These are phyloP conservation scores for Gobionotothen gibberifrons DNA, from an alignment of 2,797 vertebrate genomes.

Conservation along the genomic window DNA sequence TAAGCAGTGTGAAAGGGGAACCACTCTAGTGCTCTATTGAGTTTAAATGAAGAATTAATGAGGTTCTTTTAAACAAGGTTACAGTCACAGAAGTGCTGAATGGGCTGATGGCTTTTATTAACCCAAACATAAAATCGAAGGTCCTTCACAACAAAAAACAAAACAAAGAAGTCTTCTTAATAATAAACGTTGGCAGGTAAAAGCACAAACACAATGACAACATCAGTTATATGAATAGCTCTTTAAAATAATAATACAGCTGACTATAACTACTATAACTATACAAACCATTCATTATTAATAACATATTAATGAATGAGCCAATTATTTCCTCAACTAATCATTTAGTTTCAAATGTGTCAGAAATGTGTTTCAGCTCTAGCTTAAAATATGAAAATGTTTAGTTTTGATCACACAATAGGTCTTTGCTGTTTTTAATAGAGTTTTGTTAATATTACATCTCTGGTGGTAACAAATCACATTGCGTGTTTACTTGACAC, in stretches of 20 bases:
- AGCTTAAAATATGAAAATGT: not conserved
- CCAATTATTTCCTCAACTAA: no score
- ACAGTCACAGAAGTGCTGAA: slow-evolving; percentile 54
- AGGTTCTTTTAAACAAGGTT: slow-evolving; percentile 51
- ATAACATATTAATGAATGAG: no score
- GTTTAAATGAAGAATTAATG: slow-evolving; percentile 56
- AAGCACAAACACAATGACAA: not conserved
- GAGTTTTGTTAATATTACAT: not conserved
- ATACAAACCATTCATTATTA: no score
- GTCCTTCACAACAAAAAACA: slow-evolving; percentile 28
- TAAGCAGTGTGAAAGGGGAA: slow-evolving; percentile 45
- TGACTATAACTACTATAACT: not conserved
- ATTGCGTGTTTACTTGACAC: not conserved
- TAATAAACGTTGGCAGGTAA: slow-evolving; percentile 1
- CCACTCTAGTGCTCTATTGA: slow-evolving; percentile 29
- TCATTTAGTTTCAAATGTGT: no score
- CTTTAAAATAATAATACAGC: not conserved
- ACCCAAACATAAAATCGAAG: slow-evolving; percentile 39
- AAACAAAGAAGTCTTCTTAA: slow-evolving; percentile 1
- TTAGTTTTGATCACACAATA: not conserved
- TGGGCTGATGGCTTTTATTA: slow-evolving; percentile 40
- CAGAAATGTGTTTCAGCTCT: no score
- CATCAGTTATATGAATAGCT: not conserved
- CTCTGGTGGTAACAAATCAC: not conserved
- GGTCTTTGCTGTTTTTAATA: not conserved